Conservation (phyloP, 2,113 vertebrate genomes). For the Phrynocephalus versicolor region DNA sequence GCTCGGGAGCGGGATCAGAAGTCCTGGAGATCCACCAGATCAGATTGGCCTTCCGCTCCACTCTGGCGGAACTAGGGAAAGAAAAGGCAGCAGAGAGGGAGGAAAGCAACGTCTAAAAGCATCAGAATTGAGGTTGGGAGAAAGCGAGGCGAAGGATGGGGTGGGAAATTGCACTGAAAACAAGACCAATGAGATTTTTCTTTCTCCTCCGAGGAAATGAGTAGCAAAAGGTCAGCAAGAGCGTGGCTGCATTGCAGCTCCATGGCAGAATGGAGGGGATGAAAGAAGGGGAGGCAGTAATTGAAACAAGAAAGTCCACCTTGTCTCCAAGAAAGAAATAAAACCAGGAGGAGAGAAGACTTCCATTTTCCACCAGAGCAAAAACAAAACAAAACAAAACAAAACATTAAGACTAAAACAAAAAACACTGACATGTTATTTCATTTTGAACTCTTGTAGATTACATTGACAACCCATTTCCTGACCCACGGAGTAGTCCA, state of each 20-base stretch:
- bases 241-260: conserved; percentile 34
- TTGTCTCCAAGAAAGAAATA: conserved; percentile 52
- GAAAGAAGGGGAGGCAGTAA: conserved; percentile 57
- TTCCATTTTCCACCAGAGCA: conserved; percentile 44
- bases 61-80: background rate
- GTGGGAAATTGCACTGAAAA: conserved; percentile 36
- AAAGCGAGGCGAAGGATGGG: conserved; percentile 24
- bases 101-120: background rate
- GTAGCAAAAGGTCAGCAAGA: conserved; percentile 52
- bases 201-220: conserved; percentile 6
- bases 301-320: conserved; percentile 58
- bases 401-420: too few species aligned
- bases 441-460: too few species aligned
- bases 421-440: too few species aligned
- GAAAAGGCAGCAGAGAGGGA: background rate
- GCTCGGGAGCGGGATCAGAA: too few species aligned
- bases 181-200: conserved; percentile 44
- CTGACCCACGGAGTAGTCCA: too few species aligned
- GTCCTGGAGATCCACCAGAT: too few species aligned
- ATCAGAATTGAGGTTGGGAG: conserved; percentile 14
- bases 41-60: background rate
- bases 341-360: conserved; percentile 38
- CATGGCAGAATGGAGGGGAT: conserved; percentile 49
- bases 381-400: background rate
- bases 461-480: too few species aligned